phyloP scores from a whole-genome alignment of 2,113 vertebrate species.

The Archilochus colubris region DNA sequence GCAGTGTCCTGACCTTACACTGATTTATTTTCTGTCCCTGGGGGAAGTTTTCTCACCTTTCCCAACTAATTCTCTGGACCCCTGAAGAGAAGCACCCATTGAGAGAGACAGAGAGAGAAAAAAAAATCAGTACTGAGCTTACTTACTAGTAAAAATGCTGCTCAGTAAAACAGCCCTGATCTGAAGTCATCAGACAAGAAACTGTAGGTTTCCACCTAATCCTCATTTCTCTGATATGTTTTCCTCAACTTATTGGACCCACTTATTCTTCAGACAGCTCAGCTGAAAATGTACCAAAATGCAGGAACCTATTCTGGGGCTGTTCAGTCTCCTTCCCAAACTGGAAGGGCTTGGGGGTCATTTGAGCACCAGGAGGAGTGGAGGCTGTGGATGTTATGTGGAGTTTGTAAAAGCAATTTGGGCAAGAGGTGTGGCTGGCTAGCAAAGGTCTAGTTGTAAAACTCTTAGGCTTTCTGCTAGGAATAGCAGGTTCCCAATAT shows the following conservation, averaged over 20 bases:
- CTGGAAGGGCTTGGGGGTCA: background rate
- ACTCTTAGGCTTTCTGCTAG: background rate
- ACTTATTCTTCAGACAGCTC: background rate
- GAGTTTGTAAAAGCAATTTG: background rate
- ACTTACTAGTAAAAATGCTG: background rate
- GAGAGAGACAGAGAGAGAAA: background rate
- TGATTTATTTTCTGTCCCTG: background rate
- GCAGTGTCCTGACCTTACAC: background rate
- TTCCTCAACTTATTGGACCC: background rate
- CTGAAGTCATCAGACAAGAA: background rate
- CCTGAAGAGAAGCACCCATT: background rate
- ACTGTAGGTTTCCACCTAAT: background rate
- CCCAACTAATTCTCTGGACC: background rate
- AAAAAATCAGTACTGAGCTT: background rate
- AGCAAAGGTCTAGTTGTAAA: background rate
- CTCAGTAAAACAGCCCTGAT: background rate
- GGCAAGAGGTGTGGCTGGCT: fast-evolving
- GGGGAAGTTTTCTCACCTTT: background rate
- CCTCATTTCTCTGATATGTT: background rate
- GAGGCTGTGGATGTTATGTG: background rate
- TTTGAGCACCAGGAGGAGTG: fast-evolving
- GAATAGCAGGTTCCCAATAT: background rate
- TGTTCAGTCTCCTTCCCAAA: background rate
- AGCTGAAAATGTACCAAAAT: background rate
- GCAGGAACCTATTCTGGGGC: background rate